These are phyloP conservation scores for Petrolisthes cinctipes DNA, from an alignment of 2,888 invertebrate genomes.

Conservation along the genomic window DNA sequence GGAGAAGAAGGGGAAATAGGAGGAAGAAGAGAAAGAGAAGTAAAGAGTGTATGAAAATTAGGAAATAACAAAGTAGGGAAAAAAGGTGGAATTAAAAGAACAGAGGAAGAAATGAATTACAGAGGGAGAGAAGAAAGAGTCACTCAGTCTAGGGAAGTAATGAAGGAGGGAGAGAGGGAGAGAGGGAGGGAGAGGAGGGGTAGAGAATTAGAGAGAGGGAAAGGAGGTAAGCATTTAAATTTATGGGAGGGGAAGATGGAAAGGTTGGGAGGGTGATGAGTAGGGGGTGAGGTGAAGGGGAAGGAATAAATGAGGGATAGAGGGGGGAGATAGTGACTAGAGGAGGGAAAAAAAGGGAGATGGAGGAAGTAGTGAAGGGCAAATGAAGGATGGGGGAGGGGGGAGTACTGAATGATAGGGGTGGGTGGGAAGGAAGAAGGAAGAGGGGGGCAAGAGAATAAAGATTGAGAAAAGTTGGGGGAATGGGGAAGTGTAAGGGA, in stretches of 20 bases:
- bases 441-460: background rate
- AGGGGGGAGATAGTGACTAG: background rate
- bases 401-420: background rate
- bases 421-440: background rate
- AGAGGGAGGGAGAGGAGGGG: background rate
- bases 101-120: background rate
- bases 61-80: background rate
- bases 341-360: background rate
- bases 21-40: background rate
- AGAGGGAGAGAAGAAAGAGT: background rate
- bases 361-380: background rate
- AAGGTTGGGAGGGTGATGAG: background rate
- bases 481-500: too few species aligned
- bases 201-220: background rate
- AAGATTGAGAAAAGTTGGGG: background rate
- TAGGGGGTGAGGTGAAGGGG: background rate
- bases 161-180: background rate
- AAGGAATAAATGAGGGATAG: background rate
- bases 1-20: background rate
- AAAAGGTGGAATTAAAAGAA: background rate
- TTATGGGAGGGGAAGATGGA: background rate
- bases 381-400: too few species aligned
- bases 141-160: background rate
- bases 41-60: background rate
- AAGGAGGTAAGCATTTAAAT: background rate